These are phyloP conservation scores for Neolamprologus hecqui DNA, from an alignment of 2,113 vertebrate genomes.

Conservation along the genomic window DNA sequence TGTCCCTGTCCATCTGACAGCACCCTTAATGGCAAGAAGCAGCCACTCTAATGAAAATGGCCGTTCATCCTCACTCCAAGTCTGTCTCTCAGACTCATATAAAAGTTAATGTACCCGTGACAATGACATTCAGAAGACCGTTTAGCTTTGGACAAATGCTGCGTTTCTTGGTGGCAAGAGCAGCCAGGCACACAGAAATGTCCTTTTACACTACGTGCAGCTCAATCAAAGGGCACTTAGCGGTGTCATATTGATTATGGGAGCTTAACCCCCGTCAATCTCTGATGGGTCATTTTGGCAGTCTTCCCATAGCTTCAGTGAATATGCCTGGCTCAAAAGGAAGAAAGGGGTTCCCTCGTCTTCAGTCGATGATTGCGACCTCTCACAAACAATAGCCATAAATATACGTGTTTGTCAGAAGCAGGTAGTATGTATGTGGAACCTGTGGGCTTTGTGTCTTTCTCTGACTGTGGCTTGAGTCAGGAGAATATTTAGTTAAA, in stretches of 20 bases:
- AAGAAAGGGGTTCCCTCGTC: neutral
- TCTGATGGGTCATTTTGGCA: conserved; percentile 50
- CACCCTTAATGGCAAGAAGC: conserved; percentile 43
- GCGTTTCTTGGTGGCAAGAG: conserved; percentile 43
- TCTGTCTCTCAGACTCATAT: conserved; percentile 55
- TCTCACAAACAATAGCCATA: neutral
- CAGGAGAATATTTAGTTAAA: neutral
- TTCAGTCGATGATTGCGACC: neutral
- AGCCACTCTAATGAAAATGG: conserved; percentile 44
- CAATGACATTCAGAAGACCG: conserved; percentile 62
- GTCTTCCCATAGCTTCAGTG: conserved; percentile 14
- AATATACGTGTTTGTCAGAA: neutral
- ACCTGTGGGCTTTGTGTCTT: neutral
- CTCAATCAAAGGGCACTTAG: conserved; percentile 70
- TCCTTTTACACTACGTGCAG: conserved; percentile 44
- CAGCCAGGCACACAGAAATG: conserved; percentile 50
- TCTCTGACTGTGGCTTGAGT: neutral
- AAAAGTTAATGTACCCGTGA: conserved; percentile 66
- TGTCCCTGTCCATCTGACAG: conserved; percentile 2
- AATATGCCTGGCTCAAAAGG: neutral
- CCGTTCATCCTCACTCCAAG: conserved; percentile 34
- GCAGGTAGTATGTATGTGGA: neutral
- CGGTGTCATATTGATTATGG: conserved; percentile 68
- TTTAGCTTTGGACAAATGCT: conserved; percentile 58
- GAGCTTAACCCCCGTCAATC: conserved; percentile 64